Conservation (phyloP, 2,888 invertebrate species). For the Drosophila macrospina region DNA sequence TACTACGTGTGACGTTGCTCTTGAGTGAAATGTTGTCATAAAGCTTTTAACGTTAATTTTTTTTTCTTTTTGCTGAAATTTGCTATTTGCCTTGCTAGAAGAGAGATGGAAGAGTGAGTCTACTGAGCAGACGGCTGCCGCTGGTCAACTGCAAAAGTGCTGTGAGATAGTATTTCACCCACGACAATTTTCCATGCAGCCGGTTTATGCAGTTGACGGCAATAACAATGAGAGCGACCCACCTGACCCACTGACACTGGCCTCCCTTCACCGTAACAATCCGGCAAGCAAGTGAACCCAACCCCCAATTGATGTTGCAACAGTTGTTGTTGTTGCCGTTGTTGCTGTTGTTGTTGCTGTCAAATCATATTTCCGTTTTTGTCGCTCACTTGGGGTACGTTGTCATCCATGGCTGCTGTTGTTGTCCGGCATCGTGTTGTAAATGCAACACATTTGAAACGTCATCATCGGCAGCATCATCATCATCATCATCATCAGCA, state of each 20-base stretch:
- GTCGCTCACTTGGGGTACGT: conserved; percentile 48
- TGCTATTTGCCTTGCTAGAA: not conserved
- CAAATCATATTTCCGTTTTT: conserved; percentile 78
- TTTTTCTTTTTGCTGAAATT: not conserved
- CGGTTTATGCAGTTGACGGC: conserved; percentile 20
- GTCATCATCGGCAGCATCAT: conserved; percentile 8
- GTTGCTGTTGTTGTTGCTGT: conserved; percentile 25
- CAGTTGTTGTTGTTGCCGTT: conserved; percentile 14
- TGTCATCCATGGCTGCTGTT: conserved; percentile 19
- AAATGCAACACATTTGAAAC: conserved; percentile 35
- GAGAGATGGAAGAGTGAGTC: not conserved
- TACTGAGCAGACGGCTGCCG: too few relatives aligned
- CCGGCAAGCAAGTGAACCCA: conserved; percentile 26
- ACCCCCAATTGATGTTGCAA: conserved; percentile 30
- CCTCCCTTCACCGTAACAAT: conserved; percentile 63
- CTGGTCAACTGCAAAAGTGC: too few relatives aligned
- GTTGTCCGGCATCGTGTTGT: conserved; percentile 30
- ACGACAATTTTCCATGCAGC: conserved; percentile 39
- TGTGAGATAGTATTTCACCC: too few relatives aligned
- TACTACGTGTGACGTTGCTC: too few relatives aligned
- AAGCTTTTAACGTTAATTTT: not conserved
- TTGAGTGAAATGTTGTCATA: not conserved
- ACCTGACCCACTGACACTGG: conserved; percentile 37
- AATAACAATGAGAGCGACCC: conserved; percentile 16
- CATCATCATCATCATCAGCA: conserved; percentile 31